These are phyloP conservation scores for Pachydiplax longipennis DNA, from an alignment of 2,888 invertebrate species.

Conservation along the genomic window DNA sequence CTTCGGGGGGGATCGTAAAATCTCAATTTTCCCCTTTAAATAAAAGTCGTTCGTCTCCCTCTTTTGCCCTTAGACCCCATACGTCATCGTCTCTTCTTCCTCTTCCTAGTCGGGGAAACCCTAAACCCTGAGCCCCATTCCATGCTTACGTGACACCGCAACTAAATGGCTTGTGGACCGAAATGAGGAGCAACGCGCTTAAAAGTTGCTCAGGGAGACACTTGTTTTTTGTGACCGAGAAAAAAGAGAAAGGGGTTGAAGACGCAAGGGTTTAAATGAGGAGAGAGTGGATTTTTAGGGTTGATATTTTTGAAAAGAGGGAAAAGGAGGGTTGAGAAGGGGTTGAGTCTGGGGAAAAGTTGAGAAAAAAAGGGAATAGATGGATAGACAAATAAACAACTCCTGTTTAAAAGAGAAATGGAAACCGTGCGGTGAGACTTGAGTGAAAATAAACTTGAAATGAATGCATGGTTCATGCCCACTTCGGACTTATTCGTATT, in stretches of 20 bases:
- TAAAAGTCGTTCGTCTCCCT: background rate
- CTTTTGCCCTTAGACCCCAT: background rate
- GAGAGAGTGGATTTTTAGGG: background rate
- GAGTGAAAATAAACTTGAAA: too few species aligned
- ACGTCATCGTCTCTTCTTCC: background rate
- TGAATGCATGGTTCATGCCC: too few species aligned
- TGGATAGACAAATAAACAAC: background rate
- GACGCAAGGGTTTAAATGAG: background rate
- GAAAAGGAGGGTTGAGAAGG: background rate
- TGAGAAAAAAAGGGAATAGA: background rate
- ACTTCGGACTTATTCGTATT: too few species aligned
- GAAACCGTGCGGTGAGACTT: background rate
- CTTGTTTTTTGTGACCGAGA: background rate
- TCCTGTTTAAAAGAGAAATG: background rate
- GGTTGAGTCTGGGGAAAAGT: background rate
- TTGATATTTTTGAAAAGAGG: background rate
- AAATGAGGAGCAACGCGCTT: constrained; percentile 15
- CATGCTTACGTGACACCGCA: background rate
- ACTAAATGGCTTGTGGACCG: constrained; percentile 17
- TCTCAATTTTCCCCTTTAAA: background rate
- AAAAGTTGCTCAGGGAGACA: background rate
- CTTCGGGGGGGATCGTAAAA: too few species aligned
- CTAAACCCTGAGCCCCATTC: background rate
- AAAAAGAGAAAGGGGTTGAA: background rate
- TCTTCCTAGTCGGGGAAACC: background rate